These are phyloP conservation scores for Drosophila subsilvestris DNA, from an alignment of 2,888 invertebrate species.

Conservation along the genomic window DNA sequence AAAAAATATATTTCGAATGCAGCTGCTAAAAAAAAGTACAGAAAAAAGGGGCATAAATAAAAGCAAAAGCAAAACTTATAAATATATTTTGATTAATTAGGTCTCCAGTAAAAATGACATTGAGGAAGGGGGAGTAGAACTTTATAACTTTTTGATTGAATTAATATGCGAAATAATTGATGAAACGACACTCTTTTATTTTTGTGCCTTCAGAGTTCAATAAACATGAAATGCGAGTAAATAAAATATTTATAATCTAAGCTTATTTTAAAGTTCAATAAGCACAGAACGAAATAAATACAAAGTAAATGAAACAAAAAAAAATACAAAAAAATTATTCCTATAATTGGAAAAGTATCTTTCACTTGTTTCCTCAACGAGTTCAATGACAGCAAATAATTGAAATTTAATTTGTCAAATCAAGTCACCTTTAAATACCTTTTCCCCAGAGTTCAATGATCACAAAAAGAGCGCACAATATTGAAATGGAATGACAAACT, in stretches of 20 bases:
- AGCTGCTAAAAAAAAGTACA: background rate
- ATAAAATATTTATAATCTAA: too few species aligned
- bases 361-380: background rate
- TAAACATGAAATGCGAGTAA: background rate
- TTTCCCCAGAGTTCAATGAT: slow-evolving; percentile 12
- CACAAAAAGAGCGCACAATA: background rate
- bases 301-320: background rate
- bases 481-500: background rate
- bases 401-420: slow-evolving; percentile 5
- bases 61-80: background rate
- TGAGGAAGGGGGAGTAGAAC: too few species aligned
- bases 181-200: background rate
- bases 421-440: slow-evolving; percentile 2
- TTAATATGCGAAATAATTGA: background rate
- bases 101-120: background rate
- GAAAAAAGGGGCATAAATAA: background rate
- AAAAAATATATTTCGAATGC: background rate
- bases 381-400: slow-evolving; percentile 18
- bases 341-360: background rate
- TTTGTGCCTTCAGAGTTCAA: background rate
- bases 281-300: too few species aligned
- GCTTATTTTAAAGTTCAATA: too few species aligned
- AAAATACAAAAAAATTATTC: background rate
- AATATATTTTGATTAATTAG: background rate
- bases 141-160: background rate